These are phyloP conservation scores for Phrynocephalus vlangalii DNA, from an alignment of 2,797 vertebrate species.

Conservation along the genomic window DNA sequence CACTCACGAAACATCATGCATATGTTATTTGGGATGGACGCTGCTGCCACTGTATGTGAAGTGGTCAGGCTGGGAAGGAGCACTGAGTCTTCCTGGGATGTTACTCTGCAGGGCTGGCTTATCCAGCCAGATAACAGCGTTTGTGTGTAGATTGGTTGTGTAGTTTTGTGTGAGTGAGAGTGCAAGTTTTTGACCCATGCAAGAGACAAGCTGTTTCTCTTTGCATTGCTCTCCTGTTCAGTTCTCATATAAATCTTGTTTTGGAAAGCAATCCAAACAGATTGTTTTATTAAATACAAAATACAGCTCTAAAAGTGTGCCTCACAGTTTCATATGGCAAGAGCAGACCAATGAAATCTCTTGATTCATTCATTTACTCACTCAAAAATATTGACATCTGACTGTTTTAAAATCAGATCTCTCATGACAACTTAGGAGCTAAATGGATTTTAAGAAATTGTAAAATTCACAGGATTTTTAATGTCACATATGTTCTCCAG, in stretches of 20 bases:
- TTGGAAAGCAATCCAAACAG: background rate
- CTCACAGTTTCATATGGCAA: background rate
- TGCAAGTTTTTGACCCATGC: too few relatives aligned
- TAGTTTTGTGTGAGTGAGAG: background rate
- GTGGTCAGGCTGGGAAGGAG: background rate
- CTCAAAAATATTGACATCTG: background rate
- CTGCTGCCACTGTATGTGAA: background rate
- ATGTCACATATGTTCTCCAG: background rate
- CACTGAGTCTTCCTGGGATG: background rate
- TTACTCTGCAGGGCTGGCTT: background rate
- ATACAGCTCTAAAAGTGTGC: conserved; percentile 12
- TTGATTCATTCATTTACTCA: background rate
- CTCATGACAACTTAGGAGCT: conserved; percentile 13
- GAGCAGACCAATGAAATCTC: background rate
- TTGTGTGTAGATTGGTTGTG: background rate
- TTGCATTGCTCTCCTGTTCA: too few relatives aligned
- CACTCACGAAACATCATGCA: too few relatives aligned
- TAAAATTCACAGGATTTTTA: background rate
- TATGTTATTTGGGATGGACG: background rate
- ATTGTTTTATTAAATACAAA: background rate
- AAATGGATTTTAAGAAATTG: conserved; percentile 19
- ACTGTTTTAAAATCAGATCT: conserved; percentile 26
- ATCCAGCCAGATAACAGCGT: background rate
- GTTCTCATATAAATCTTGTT: background rate
- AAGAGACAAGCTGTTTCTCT: too few relatives aligned